phyloP scores from a whole-genome alignment of 2,888 invertebrate genomes.

The Neoitamus cyanurus region DNA sequence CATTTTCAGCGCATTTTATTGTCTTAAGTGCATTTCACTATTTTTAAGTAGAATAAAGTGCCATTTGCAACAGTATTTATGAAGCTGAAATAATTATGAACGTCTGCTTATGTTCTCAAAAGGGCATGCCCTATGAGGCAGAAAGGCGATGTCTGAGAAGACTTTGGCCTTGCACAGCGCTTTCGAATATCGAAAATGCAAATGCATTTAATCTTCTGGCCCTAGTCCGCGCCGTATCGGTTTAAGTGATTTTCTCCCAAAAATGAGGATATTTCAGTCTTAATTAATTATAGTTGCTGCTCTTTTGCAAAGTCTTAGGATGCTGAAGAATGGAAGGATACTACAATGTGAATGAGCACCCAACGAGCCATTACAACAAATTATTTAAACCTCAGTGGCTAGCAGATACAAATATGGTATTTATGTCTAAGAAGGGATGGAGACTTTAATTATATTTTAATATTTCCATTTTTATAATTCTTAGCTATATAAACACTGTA shows the following conservation, averaged over 20 bases:
- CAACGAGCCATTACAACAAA: not conserved
- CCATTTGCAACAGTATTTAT: slow-evolving; percentile 21
- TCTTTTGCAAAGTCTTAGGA: not conserved
- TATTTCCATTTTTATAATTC: too few relatives aligned
- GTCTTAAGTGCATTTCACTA: slow-evolving; percentile 9
- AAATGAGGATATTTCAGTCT: not conserved
- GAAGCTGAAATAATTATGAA: slow-evolving; percentile 15
- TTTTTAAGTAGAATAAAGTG: slow-evolving; percentile 18
- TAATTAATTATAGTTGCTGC: not conserved
- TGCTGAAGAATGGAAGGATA: not conserved
- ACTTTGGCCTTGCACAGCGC: not conserved
- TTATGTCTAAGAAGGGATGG: too few relatives aligned
- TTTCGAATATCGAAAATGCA: not conserved
- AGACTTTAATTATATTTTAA: too few relatives aligned
- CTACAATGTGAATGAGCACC: not conserved
- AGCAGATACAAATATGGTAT: too few relatives aligned
- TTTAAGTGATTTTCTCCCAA: not conserved
- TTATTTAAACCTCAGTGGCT: too few relatives aligned
- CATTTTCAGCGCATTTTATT: slow-evolving; percentile 7
- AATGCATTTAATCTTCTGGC: not conserved
- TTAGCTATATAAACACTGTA: too few relatives aligned
- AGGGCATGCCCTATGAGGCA: not conserved
- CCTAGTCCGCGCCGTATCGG: not conserved
- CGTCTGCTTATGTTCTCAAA: not conserved
- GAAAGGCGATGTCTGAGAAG: not conserved